Evolutionary conservation across 2,888 invertebrate genomes (phyloP), one percentile per base, ranked within the genome.

Genomic region (Orthonychiurus folsomi): DNA sequence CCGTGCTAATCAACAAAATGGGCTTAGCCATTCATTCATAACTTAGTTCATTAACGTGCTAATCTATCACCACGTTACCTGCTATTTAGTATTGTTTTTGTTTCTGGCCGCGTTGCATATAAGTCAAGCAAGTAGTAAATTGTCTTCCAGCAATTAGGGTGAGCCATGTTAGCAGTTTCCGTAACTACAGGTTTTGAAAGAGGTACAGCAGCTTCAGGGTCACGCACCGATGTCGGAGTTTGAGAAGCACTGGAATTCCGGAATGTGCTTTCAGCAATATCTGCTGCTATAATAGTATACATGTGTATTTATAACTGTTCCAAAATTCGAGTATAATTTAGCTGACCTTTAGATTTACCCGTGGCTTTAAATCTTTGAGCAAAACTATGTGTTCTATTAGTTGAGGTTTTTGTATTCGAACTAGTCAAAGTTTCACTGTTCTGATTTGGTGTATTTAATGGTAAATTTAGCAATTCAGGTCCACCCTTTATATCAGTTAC

Each of bases 61-160:
- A n/a, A n/a, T n/a, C n/a, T n/a, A n/a, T n/a, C n/a, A n/a, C n/a
- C 3, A 52, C 66, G n/a, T 66, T 68, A 82, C 81, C 86, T 81
- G 76, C 64, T 69, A 50, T 89, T 88, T 28, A 86, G 85, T 54
- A 94, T 88, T 0, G 93, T 94, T 78, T 94, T 94, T 0, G 93
- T 90, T 75, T 94, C 94, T 0, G 95, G 93, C 85, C 92, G 89
- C 57, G 89, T 91, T 3, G 93, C 93, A 76, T 96, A 96, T 59
- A 95, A 78, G 75, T 95, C 93, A 61, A 96, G 79, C 66, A 96
- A 81, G 76, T 92, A 87, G 77, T 93, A 93, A 70, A 96, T 87
- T 0, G 93, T 95, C 75, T 90, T 87, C 95, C 95, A 96, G 76
- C 95, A 95, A 73, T 88, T 85, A 15, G 91, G 91, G 47, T 68